Evolutionary conservation across 2,113 vertebrate species (phyloP), one percentile per base, ranked within the genome.

Genomic region (Anguilla japonica): DNA sequence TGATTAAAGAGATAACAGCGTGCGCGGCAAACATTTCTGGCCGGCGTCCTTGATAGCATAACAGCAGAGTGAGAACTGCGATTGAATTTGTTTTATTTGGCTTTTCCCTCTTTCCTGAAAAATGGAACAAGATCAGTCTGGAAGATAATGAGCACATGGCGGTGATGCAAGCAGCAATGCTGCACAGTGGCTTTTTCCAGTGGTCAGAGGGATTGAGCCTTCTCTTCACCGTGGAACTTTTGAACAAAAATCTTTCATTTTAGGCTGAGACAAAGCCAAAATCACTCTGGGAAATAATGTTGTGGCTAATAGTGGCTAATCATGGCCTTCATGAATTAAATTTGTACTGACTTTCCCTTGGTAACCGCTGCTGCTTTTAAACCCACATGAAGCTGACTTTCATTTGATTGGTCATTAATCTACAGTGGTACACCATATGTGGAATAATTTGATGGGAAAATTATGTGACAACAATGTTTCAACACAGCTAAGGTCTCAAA

Each of bases 321-420:
- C 34, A 34, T 34, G 46, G 84, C 46, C 83, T 82, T 41, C 57
- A 57, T 88, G 60, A 86, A 88, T 1, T 15, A 80, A 63, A 60
- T 90, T 91, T 92, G 3, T 85, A 87, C 85, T 91, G 88, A 85
- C 87, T 87, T 92, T 43, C 22, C 86, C 85, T 86, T 83, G 20
- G 87, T 90, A 79, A 81, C 60, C 20, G 53, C 3, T 82, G 14
- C 57, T 67, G 53, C 43, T 50, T 53, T 40, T 29, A 15, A 18
- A 53, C 87, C 56, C 46, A 40, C 40, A 88, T 34, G 71, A 84
- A 46, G 41, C 53, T 60, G 80, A 41, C 40, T 26, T 89, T 84
- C 84, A 88, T 75, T 71, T 82, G 83, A 86, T 82, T 79, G 83
- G 22, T 83, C 41, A 85, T 84, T 79, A 87, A 88, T 88, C 75